Evolutionary conservation across 2,888 invertebrate species (phyloP).

Genomic region (Lampropteryx suffumata): DNA sequence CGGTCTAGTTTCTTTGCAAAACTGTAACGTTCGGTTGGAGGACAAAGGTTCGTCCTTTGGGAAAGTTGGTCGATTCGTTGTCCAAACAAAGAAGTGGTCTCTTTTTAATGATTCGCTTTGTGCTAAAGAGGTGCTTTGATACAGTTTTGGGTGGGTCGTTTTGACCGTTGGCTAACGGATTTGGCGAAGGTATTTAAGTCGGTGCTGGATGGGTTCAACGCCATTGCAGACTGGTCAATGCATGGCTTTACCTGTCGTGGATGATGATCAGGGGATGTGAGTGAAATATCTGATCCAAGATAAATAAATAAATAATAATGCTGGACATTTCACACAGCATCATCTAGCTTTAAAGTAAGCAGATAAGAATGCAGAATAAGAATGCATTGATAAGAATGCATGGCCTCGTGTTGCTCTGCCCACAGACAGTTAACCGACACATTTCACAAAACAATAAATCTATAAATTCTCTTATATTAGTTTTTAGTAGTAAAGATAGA

Average conservation of each 20-base stretch:
- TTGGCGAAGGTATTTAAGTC: constrained; percentile 75
- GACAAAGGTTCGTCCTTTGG: constrained; percentile 48
- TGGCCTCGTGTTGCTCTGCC: no score
- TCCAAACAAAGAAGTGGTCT: constrained; percentile 76
- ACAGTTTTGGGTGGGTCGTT: constrained; percentile 71
- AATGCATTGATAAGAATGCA: no score
- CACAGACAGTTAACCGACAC: no score
- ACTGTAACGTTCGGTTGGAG: constrained; percentile 69
- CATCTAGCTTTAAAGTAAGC: no score
- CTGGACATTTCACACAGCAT: no score
- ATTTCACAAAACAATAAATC: no score
- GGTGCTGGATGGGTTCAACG: constrained; percentile 51
- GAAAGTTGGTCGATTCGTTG: constrained; percentile 62
- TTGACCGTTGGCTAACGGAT: constrained; percentile 79
- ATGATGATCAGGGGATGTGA: constrained; percentile 14
- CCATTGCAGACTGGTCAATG: constrained; percentile 29
- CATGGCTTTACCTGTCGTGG: constrained; percentile 14
- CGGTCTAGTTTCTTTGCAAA: constrained; percentile 79
- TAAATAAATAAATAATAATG: not conserved
- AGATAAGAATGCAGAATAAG: no score
- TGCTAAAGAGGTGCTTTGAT: constrained; percentile 62
- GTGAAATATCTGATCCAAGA: constrained; percentile 8
- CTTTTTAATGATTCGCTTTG: constrained; percentile 81
- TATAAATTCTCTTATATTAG: no score
- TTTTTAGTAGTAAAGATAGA: no score